Conservation (phyloP, 2,797 vertebrate genomes). For the Arremon brunneinucha region DNA sequence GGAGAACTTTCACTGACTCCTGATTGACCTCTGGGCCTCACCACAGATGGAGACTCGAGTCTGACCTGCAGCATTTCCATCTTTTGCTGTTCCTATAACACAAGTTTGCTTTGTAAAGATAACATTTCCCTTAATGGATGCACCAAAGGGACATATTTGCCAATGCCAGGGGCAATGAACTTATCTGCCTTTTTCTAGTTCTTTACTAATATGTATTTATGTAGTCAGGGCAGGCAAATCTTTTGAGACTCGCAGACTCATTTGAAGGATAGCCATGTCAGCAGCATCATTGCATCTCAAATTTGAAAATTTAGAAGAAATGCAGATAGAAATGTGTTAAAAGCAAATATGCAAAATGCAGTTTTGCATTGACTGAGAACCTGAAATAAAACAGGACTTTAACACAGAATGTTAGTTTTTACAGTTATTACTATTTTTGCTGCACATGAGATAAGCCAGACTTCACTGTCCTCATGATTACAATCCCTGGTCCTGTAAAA, state of each 20-base stretch:
- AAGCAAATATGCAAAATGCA: not conserved
- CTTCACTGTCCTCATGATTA: rapidly evolving
- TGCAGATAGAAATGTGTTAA: not conserved
- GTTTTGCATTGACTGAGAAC: not conserved
- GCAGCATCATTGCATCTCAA: not conserved
- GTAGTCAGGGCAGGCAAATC: constrained; percentile 3
- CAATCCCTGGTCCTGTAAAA: not conserved
- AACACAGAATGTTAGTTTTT: not conserved
- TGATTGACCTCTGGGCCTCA: not conserved
- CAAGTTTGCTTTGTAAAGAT: not conserved
- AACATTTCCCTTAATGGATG: not conserved
- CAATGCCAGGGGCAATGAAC: not conserved
- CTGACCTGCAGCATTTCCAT: not conserved
- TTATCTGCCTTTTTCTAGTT: constrained; percentile 17
- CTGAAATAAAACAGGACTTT: not conserved
- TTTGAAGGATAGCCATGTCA: not conserved
- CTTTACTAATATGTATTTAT: constrained; percentile 31
- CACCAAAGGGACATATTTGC: not conserved
- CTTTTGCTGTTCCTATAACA: not conserved
- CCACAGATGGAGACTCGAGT: not conserved
- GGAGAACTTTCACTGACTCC: not conserved
- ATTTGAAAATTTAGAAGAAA: constrained; percentile 15
- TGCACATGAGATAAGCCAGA: not conserved
- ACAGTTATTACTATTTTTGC: not conserved
- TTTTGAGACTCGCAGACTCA: not conserved